Evolutionary conservation across 2,113 vertebrate genomes (phyloP), one percentile per base, ranked within the genome.

Genomic region (Labrus mixtus): DNA sequence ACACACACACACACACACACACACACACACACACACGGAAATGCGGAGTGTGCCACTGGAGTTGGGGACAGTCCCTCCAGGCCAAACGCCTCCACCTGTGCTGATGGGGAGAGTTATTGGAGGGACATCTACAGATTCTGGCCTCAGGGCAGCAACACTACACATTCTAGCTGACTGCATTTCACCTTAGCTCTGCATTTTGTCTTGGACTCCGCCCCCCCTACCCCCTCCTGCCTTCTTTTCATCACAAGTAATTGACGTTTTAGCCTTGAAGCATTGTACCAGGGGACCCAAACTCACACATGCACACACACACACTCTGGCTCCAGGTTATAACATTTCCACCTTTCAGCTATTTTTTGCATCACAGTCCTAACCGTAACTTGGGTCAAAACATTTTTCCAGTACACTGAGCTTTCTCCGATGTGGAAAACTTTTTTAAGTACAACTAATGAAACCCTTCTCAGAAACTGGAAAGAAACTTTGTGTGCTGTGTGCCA

Each of bases 171-270:
- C 68, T 61, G 76, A 87, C 77, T 17, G 12, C 22, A 0, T 89
- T 91, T 90, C 72, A 86, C 65, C 83, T 90, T 68, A 84, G 76
- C 77, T 83, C 51, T 63, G 78, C 79, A 80, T 88, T 90, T 88
- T 85, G 61, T 63, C 53, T 66, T 6, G 20, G 59, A 17, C 37
- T 53, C 8, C 54, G 25, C 41, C 41, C 3, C 17, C 64, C 25
- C 41, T 0, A 33, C 13, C 29, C 8, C 61, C 56, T 71, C 29
- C 58, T 39, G 45, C 64, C 41, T 64, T 48, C 63, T 72, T 77
- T 87, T 88, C 70, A 81, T 86, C 58, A 53, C 53, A 64, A 78
- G 79, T 86, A 89, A 90, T 75, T 86, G 88, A 87, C 56, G 12
- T 76, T 83, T 88, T 68, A 56, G 81, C 73, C 87, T 87, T 71